Base-by-base conservation (phyloP, 2,797 vertebrate species). In the Sardinella longiceps region DNA sequence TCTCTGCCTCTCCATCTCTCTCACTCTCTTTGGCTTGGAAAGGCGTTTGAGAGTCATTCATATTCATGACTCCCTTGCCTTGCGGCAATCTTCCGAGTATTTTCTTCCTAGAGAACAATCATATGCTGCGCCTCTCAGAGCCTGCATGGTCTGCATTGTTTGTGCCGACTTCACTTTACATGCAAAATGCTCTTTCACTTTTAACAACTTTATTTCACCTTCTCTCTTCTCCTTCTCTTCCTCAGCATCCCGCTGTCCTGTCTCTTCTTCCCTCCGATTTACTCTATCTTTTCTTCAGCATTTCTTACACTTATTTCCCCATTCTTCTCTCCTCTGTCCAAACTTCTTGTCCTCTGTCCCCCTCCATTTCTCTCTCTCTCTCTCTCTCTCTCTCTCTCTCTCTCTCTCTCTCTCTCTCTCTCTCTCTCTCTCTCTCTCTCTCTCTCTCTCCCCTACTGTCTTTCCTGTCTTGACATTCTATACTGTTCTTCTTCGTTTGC, bases 61-160 rank as follows among this genome's bases (percentile, higher is more conserved):
- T 74, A 74, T 74, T 74, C 33, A 74, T 74, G 66, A 74, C 6
- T 74, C 66, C 66, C 66, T 74, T 33, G 30, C 66, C 66, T 74
- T 33, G 30, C 28, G 60, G 60, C 66, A 74, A 39, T 74, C 66
- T 74, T 37, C 12, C 14, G 6, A 14, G 9, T 66, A 12, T 66
- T 66, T 18, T 33, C 15, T 28, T 14, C 37, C 63, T 74, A 39
- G 33, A 39, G 37, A 74, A 28, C 66, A 74, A 74, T 39, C 33
- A 74, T 74, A 15, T 74, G 60, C 66, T 18, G 33, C 18, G 30
- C 15, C 39, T 37, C 30, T 74, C 15, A 74, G 33, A 20, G 2
- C 30, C 66, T 74, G 56, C 15, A 18, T 74, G 39, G 66, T 74
- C 39, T 37, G 66, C 66, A 74, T 39, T 15, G 6, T 74, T 74